Conservation (phyloP, 2,113 vertebrate species). For the Brachionichthys hirsutus region DNA sequence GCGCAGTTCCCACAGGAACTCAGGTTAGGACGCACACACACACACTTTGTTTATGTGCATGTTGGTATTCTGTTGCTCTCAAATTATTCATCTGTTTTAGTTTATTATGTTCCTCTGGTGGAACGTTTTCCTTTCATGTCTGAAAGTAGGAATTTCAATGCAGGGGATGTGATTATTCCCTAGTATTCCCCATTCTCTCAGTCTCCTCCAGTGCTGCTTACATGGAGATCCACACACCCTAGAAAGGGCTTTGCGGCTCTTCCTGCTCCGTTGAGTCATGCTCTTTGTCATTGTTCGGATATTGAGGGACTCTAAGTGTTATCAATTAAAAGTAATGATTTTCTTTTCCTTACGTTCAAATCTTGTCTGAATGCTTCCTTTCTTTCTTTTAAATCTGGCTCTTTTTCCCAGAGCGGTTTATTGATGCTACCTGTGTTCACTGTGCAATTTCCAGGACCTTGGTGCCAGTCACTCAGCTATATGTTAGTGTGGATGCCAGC, state of each 20-base stretch:
- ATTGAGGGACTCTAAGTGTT: neutral
- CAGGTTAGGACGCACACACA: slow-evolving; percentile 74
- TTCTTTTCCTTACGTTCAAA: neutral
- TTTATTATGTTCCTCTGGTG: neutral
- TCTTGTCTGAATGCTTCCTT: neutral
- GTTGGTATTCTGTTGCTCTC: neutral
- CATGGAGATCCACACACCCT: neutral
- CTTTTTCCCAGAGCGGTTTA: neutral
- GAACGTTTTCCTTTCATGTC: slow-evolving; percentile 12
- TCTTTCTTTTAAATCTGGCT: neutral
- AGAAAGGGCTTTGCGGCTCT: neutral
- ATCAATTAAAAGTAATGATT: neutral
- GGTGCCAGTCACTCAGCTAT: slow-evolving; percentile 92
- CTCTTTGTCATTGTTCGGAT: neutral
- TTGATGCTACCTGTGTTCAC: neutral
- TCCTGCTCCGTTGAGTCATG: too few relatives aligned
- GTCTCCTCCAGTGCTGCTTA: neutral
- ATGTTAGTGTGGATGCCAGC: slow-evolving; percentile 94
- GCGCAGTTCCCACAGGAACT: slow-evolving; percentile 94
- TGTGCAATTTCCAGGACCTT: slow-evolving; percentile 77
- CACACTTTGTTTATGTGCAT: neutral
- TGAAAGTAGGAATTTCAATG: neutral
- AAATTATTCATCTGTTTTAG: slow-evolving; percentile 1
- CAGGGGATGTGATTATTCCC: neutral
- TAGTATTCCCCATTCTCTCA: neutral